phyloP scores from a whole-genome alignment of 2,797 vertebrate species.

The Avahi laniger region DNA sequence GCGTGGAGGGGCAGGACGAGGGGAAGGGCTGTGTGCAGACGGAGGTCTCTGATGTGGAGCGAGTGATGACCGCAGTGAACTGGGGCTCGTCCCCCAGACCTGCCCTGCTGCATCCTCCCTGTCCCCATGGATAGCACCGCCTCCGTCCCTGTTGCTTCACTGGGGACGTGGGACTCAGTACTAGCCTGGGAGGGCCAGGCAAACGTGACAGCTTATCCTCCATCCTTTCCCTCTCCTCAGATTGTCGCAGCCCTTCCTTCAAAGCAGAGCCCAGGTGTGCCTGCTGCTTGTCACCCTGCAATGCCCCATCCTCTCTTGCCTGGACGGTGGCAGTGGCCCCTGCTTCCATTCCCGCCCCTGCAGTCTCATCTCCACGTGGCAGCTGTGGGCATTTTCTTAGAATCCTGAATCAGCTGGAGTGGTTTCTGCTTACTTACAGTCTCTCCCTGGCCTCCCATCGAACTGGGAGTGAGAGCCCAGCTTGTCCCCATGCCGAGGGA shows the following conservation, averaged over 20 bases:
- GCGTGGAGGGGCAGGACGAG: background rate
- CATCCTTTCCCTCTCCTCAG: background rate
- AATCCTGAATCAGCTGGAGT: background rate
- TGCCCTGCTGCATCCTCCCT: rapidly evolving
- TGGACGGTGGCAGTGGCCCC: background rate
- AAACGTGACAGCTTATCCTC: rapidly evolving
- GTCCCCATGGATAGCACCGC: rapidly evolving
- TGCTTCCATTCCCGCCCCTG: rapidly evolving
- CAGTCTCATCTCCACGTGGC: rapidly evolving
- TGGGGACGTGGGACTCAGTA: rapidly evolving
- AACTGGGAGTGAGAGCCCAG: background rate
- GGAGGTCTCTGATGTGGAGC: too few relatives aligned
- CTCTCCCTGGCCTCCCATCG: too few relatives aligned
- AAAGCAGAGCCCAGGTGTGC: background rate
- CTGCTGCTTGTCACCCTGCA: background rate
- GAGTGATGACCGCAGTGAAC: too few relatives aligned
- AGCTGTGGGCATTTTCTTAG: background rate
- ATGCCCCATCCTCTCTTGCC: background rate
- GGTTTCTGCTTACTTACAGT: background rate
- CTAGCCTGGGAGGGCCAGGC: background rate
- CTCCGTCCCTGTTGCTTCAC: background rate
- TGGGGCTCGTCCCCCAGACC: background rate
- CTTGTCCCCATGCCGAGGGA: rapidly evolving
- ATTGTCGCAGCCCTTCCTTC: background rate
- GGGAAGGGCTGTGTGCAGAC: background rate